Conservation (phyloP, 2,797 vertebrate genomes). For the Nannoperca australis region DNA sequence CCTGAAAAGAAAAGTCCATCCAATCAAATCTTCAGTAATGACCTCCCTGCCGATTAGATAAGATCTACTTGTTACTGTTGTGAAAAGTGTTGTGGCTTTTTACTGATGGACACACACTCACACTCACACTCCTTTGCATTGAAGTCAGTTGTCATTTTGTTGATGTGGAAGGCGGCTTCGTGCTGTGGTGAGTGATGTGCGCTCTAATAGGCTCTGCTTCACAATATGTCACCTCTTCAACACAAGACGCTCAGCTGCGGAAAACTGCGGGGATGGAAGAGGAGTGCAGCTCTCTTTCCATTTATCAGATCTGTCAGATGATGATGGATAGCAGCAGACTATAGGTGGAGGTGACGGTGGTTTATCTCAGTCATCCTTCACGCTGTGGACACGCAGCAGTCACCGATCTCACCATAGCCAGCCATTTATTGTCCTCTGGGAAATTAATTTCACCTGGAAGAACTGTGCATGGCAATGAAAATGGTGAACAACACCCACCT, state of each 20-base stretch:
- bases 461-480: conserved; percentile 32
- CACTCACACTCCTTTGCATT: conserved; percentile 36
- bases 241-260: conserved; percentile 50
- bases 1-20: conserved; percentile 39
- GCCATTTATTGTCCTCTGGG: conserved; percentile 46
- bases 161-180: conserved; percentile 60
- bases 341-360: conserved; percentile 67
- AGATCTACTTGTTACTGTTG: conserved; percentile 39
- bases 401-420: conserved; percentile 51
- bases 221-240: conserved; percentile 75
- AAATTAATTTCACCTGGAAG: conserved; percentile 42
- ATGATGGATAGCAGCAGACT: conserved; percentile 71
- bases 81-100: conserved; percentile 24
- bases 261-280: conserved; percentile 62
- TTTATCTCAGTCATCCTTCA: conserved; percentile 74
- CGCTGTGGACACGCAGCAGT: conserved; percentile 52
- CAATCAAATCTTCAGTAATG: conserved; percentile 51
- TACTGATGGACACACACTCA: conserved; percentile 18
- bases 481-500: conserved; percentile 13
- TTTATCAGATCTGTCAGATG: conserved; percentile 77
- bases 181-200: conserved; percentile 74
- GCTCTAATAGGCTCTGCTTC: conserved; percentile 76
- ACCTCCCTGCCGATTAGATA: conserved; percentile 37
- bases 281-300: conserved; percentile 54
- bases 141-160: conserved; percentile 63